phyloP scores from a whole-genome alignment of 1,140 invertebrate genomes.

The Rhopalosiphum maidis region DNA sequence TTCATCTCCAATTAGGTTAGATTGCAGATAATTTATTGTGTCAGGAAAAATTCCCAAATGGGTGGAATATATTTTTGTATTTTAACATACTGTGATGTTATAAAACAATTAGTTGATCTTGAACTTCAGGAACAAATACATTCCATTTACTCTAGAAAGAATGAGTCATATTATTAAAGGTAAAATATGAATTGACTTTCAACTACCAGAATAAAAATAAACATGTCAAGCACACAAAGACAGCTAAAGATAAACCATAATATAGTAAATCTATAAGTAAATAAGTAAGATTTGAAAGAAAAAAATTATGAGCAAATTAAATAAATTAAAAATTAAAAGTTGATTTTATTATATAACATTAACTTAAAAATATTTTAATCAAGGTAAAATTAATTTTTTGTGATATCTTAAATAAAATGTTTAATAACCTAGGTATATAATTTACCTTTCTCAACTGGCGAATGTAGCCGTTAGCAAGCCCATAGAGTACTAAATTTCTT shows the following conservation, averaged over 20 bases:
- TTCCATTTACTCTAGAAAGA: not conserved
- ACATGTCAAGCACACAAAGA: not conserved
- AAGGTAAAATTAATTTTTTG: not conserved
- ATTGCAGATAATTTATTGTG: too few relatives aligned
- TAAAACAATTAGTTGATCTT: not conserved
- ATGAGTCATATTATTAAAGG: not conserved
- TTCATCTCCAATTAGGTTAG: too few relatives aligned
- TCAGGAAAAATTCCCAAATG: too few relatives aligned
- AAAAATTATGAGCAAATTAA: too few relatives aligned
- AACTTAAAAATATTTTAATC: not conserved
- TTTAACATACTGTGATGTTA: not conserved
- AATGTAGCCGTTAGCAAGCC: constrained; percentile 84
- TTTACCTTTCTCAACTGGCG: constrained; percentile 79
- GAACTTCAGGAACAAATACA: not conserved
- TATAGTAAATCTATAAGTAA: not conserved
- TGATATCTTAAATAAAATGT: not conserved
- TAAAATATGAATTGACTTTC: not conserved
- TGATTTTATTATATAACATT: not conserved
- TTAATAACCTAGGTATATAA: not conserved
- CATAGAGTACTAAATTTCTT: constrained; percentile 89
- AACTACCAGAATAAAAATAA: not conserved
- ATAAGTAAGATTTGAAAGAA: too few relatives aligned
- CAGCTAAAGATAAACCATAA: not conserved
- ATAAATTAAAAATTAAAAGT: not conserved
- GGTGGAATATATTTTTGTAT: too few relatives aligned